Evolutionary conservation across 2,797 vertebrate genomes (phyloP).

Genomic region (Poeciliopsis infans): DNA sequence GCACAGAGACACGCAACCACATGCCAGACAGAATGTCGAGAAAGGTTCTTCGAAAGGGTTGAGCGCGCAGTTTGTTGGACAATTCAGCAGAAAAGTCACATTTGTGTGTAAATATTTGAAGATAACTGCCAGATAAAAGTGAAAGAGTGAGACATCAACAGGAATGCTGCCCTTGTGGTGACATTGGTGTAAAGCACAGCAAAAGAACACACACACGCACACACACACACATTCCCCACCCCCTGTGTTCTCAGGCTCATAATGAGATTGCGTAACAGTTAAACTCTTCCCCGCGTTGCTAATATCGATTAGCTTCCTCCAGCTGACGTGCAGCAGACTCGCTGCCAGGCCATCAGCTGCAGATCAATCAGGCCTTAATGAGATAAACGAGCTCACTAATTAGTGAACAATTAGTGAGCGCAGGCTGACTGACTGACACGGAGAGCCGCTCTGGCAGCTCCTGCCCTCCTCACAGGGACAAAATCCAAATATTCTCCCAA

Average conservation of each 20-base stretch:
- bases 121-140: no score
- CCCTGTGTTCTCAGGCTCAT: slow-evolving; percentile 32
- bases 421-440: slow-evolving; percentile 48
- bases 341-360: slow-evolving; percentile 60
- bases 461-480: slow-evolving; percentile 3
- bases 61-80: not conserved
- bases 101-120: no score
- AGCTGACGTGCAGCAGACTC: slow-evolving; percentile 54
- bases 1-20: not conserved
- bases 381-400: slow-evolving; percentile 74
- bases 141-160: slow-evolving; percentile 14
- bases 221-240: not conserved
- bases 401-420: slow-evolving; percentile 52
- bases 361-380: slow-evolving; percentile 72
- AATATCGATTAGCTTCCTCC: slow-evolving; percentile 55
- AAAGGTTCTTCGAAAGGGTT: not conserved
- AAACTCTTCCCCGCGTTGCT: slow-evolving; percentile 67
- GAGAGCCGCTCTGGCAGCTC: slow-evolving; percentile 30
- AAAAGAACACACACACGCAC: not conserved
- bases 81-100: not conserved
- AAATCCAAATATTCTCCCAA: not conserved
- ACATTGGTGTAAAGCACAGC: slow-evolving; percentile 50
- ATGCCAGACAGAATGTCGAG: not conserved
- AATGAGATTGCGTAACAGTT: slow-evolving; percentile 68
- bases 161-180: slow-evolving; percentile 61